Evolutionary conservation across 2,113 vertebrate genomes (phyloP), one percentile per base, ranked within the genome.

Genomic region (Acanthisitta chloris): DNA sequence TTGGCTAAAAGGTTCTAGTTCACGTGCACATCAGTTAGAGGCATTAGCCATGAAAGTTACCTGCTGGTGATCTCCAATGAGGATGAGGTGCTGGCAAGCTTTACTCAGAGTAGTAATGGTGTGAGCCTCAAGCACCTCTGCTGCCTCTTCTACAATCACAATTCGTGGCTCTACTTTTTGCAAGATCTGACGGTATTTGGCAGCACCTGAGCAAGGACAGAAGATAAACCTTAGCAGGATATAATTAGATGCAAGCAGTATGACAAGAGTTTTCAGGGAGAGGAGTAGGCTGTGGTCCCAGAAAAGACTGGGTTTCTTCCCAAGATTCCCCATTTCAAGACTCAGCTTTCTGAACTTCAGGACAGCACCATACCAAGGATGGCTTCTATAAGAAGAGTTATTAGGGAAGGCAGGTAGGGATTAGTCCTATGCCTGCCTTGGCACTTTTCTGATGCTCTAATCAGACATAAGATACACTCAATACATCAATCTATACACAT

Each of bases 21-120:
- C 25, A 34, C 51, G 62, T 48, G 58, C 52, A 79, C 43, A 64
- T 24, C 34, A 77, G 51, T 62, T 10, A 52, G n/a, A 57, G 66
- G 26, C 21, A 17, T 29, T 49, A 61, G 45, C 57, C 9, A 24
- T 16, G 16, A 51, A 40, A 33, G 18, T 74, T 97, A 99, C 99
- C 99, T 99, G 99, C 96, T 99, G 99, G 95, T 99, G 99, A 97
- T 99, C 99, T 91, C 99, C 99, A 28, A 99, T 99, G 83, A 99
- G 98, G 94, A 99, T 99, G 86, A 99, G 99, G 40, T 99, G 99
- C 93, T 99, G 98, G 94, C 99, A 99, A 14, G 97, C 98, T 55
- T 95, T 92, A 96, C 98, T 99, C 89, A 99, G 94, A 7, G 99
- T 99, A 88, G 99, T 99, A 95, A 99, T 99, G 77, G 98, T 99